Evolutionary conservation across 2,113 vertebrate genomes (phyloP).

Genomic region (Phyllopteryx taeniolatus): DNA sequence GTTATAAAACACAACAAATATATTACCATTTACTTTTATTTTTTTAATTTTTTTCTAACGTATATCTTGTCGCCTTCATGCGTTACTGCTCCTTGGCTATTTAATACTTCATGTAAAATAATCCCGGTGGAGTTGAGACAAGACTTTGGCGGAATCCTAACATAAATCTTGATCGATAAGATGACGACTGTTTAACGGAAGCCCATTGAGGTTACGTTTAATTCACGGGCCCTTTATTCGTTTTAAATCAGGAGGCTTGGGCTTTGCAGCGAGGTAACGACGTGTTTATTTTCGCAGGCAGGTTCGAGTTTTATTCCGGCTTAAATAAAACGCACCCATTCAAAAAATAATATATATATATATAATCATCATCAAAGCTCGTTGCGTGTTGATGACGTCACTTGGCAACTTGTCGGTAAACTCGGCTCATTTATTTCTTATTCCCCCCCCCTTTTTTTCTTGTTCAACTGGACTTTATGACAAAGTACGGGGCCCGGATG

Average conservation of each 20-base stretch:
- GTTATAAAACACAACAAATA: neutral
- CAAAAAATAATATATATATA: neutral
- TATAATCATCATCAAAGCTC: no score
- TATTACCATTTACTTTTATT: neutral
- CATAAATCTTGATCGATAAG: no score
- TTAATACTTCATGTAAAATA: neutral
- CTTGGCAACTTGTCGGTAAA: neutral
- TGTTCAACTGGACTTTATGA: neutral
- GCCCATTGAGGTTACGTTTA: neutral
- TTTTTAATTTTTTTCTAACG: neutral
- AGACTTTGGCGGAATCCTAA: neutral
- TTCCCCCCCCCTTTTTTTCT: neutral
- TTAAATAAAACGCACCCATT: neutral
- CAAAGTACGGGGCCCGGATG: slow-evolving; percentile 1
- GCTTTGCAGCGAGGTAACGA: slow-evolving; percentile 2
- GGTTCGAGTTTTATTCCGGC: neutral
- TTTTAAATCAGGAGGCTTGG: neutral
- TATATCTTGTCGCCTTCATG: no score
- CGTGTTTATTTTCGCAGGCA: neutral
- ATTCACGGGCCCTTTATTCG: neutral
- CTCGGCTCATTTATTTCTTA: neutral
- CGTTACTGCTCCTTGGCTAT: no score
- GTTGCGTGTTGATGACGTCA: slow-evolving; percentile 8
- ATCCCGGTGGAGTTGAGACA: neutral
- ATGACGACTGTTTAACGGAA: neutral